Base-by-base conservation (phyloP, 2,797 vertebrate genomes). In the Pangasius larnaudii region DNA sequence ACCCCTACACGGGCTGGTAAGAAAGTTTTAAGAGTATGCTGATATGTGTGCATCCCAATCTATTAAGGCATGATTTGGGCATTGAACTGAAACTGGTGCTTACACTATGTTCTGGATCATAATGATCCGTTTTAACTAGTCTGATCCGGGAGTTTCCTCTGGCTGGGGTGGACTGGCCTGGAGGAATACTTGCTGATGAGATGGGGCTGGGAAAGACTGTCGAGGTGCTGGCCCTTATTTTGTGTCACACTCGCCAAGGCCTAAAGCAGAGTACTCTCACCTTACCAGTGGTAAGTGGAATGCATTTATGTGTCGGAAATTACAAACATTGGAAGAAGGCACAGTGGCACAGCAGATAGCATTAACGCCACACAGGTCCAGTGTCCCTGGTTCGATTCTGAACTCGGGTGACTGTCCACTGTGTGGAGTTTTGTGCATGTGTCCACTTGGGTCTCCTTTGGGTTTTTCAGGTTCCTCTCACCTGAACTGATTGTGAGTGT, bases 151-250 rank as follows among this genome's bases (percentile, higher is more conserved):
- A 99, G 87, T 97, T 96, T 92, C 98, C 99, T 0, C 82, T 95
- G 92, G 96, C 97, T 46, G 98, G 98, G 58, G 92, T 96, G 22
- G 97, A 97, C 90, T 97, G 98, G 97, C 98, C 98, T 63, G 98
- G 98, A 87, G 99, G 98, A 89, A 99, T 99, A 92, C 95, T 99
- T 92, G 99, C 98, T 82, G 98, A 99, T 95, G 98, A 99, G 92
- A 99, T 99, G 99, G 98, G 99, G n/a, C 97, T 99, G 16, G 98
- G 98, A 86, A 99, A 99, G 94, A 99, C 98, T 0, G 98, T 99
- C 88, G 98, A 99, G 90, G 98, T 99, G 91, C 93, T 99, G 93
- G 97, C 98, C 88, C 97, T 99, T 88, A 99, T 99, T 94, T 94
- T 99, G 91, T 97, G 94, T 91, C 97, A 99, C 92, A 96, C 95